These are phyloP conservation scores for Anisognathus igniventris DNA, from an alignment of 2,797 vertebrate genomes.

Conservation along the genomic window DNA sequence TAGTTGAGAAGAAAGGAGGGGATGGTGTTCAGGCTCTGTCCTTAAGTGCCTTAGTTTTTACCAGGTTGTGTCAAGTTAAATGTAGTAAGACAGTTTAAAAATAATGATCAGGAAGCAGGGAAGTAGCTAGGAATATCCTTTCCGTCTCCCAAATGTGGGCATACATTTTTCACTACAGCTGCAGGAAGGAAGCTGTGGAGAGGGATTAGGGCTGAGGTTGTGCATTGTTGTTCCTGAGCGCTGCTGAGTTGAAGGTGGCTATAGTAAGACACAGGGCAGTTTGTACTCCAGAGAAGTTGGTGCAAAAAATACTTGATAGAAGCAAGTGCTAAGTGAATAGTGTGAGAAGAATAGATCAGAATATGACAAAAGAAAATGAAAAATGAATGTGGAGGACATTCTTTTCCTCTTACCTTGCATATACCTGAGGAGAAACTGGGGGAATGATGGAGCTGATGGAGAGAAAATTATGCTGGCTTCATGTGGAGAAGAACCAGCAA, in stretches of 20 bases:
- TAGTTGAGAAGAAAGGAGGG: neutral
- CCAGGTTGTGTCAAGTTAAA: neutral
- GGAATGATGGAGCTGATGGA: neutral
- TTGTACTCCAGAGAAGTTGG: neutral
- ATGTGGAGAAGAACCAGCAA: neutral
- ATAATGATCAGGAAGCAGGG: neutral
- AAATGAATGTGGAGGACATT: neutral
- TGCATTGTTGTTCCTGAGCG: neutral
- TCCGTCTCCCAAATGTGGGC: neutral
- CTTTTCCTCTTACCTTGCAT: neutral
- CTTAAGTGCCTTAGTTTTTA: neutral
- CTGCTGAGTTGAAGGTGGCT: neutral
- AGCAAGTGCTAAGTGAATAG: neutral
- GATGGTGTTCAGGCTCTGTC: neutral
- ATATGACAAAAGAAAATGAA: neutral
- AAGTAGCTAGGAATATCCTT: conserved; percentile 6
- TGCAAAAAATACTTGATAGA: neutral
- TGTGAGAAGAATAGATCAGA: neutral
- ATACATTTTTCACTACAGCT: neutral
- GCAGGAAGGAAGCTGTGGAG: conserved; percentile 24
- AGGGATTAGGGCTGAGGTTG: neutral
- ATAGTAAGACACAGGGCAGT: neutral
- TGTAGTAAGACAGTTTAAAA: neutral
- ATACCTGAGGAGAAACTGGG: neutral
- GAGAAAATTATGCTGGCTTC: neutral